These are phyloP conservation scores for Cephalopholis sonnerati DNA, from an alignment of 2,113 vertebrate genomes.

Conservation along the genomic window DNA sequence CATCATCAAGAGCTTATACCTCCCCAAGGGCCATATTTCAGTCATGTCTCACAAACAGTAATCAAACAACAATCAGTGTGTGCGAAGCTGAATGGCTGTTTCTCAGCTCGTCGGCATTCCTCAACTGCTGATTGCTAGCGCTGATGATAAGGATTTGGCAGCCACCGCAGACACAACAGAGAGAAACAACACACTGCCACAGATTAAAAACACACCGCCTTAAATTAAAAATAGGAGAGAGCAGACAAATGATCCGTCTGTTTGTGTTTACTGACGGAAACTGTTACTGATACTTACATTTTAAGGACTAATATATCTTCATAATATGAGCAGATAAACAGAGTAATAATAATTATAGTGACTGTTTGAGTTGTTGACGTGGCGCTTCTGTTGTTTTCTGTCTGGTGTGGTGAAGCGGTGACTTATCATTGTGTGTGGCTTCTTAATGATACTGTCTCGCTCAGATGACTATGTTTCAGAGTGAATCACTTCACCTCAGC, in stretches of 20 bases:
- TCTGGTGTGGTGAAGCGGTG: slow-evolving; percentile 27
- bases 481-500: slow-evolving; percentile 64
- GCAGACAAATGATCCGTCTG: background rate
- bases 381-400: slow-evolving; percentile 32
- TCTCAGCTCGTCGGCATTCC: slow-evolving; percentile 53
- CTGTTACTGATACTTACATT: background rate
- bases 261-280: slow-evolving; percentile 10
- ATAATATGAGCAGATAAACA: slow-evolving; percentile 1
- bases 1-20: slow-evolving; percentile 17
- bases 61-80: slow-evolving; percentile 61
- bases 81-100: slow-evolving; percentile 52
- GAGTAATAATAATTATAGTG: background rate
- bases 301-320: background rate
- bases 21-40: slow-evolving; percentile 49
- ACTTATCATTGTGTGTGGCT: slow-evolving; percentile 49
- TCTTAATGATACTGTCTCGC: slow-evolving; percentile 69
- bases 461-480: slow-evolving; percentile 49
- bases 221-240: slow-evolving; percentile 25
- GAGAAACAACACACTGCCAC: slow-evolving; percentile 8
- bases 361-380: slow-evolving; percentile 27
- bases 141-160: slow-evolving; percentile 55
- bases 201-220: slow-evolving; percentile 4
- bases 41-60: slow-evolving; percentile 61
- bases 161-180: slow-evolving; percentile 33
- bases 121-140: slow-evolving; percentile 50